These are phyloP conservation scores for Gallinago jamesoni DNA, from an alignment of 2,113 vertebrate genomes.

Conservation along the genomic window DNA sequence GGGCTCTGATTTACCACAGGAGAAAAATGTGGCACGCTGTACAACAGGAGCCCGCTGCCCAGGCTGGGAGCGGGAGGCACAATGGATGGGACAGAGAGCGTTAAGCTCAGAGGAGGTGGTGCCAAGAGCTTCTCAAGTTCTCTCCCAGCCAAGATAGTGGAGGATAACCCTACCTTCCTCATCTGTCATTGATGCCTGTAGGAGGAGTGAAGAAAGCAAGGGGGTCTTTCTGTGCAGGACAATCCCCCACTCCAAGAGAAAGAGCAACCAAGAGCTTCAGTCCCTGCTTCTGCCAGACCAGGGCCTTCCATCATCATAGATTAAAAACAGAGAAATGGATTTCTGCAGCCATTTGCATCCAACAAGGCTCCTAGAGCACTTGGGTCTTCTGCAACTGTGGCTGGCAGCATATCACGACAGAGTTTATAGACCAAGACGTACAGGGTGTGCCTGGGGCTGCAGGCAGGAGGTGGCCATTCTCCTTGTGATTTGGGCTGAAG, in stretches of 20 bases:
- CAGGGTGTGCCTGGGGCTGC: neutral
- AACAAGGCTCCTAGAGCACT: neutral
- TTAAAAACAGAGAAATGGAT: neutral
- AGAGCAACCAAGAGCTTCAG: neutral
- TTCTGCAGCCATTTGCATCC: neutral
- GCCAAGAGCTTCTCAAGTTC: neutral
- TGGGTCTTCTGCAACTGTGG: neutral
- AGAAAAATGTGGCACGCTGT: neutral
- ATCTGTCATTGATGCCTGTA: neutral
- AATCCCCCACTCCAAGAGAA: neutral
- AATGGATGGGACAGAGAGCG: neutral
- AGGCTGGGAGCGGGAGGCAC: neutral
- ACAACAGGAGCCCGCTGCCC: neutral
- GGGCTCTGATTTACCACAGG: slow-evolving; percentile 47
- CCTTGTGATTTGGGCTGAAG: neutral
- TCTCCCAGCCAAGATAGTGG: neutral
- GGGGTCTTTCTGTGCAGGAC: neutral
- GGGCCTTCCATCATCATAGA: neutral
- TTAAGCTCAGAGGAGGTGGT: neutral
- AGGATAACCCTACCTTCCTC: neutral
- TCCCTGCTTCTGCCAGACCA: neutral
- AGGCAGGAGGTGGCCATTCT: neutral
- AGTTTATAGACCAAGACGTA: neutral
- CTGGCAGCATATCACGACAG: neutral
- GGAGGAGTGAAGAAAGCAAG: neutral